Base-by-base conservation (phyloP, 1,140 invertebrate species). In the Zaprionus capensis region DNA sequence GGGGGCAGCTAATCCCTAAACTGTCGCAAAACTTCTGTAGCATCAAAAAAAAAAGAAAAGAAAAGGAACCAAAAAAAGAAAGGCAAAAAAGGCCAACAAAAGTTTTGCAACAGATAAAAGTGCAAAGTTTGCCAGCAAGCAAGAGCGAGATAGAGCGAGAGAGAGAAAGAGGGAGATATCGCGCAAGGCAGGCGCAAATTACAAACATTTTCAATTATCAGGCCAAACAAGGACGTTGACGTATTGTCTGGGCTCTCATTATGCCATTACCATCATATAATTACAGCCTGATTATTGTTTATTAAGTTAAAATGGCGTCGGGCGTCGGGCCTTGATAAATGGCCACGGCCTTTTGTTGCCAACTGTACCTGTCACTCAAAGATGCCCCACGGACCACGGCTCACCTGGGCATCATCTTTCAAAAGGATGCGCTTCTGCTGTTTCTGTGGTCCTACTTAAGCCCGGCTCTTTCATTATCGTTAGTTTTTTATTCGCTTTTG, bases 131-230 rank as follows among this genome's bases (percentile, higher is more conserved):
- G 68, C 56, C 22, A 55, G 63, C 63, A 53, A 66, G 53, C 36
- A 71, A 28, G 46, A 63, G n/a, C 28, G n/a, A 22, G 12, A 49
- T 11, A 66, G n/a, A 67, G 74, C 66, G 41, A 55, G 31, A 70
- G 31, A 61, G 20, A 34, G 44, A 62, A 11, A 5, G 59, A 53
- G 31, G 22, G 20, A 41, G 31, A 24, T n/a, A 49, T 22, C 53
- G 38, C 36, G 31, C 7, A 26, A 80, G 80, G 63, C 76, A 62
- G 82, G 83, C 76, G 71, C 88, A 81, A 83, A 88, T 88, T 88
- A 88, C 84, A 88, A 88, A 88, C 84, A 88, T 88, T 88, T 88
- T 88, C 84, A 88, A 88, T 88, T 88, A 88, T 84, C 84, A 88
- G 78, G 83, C 66, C 72, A 86, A 80, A 76, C 76, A 79, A 86